phyloP scores from a whole-genome alignment of 2,113 vertebrate species.

The Fulmarus glacialis region DNA sequence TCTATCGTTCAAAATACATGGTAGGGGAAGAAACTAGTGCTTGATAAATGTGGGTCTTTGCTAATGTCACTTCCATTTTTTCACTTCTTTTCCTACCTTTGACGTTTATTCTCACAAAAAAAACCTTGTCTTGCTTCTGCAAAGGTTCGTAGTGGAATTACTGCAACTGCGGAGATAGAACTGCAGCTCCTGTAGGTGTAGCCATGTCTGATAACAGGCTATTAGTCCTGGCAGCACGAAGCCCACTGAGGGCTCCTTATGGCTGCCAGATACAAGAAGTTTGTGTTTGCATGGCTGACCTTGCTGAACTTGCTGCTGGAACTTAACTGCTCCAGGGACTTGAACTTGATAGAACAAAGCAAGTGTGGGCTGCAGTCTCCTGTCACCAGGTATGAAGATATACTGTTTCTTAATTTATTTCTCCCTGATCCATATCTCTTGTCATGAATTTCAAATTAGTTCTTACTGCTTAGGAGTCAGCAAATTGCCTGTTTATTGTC shows the following conservation, averaged over 20 bases:
- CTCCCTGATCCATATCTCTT: background rate
- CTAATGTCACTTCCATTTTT: background rate
- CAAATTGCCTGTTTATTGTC: conserved; percentile 1
- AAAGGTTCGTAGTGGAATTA: background rate
- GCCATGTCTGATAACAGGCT: background rate
- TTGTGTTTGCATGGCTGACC: background rate
- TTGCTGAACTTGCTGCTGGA: conserved; percentile 8
- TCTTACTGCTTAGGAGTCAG: background rate
- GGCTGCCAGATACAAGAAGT: background rate
- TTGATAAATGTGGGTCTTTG: background rate
- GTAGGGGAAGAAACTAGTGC: background rate
- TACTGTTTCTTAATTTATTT: conserved; percentile 19
- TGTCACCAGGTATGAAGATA: background rate
- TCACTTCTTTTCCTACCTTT: background rate
- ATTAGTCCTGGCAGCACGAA: background rate
- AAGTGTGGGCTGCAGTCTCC: background rate
- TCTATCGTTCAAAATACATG: background rate
- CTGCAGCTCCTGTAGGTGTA: background rate
- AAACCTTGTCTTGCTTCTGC: background rate
- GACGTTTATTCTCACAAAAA: background rate
- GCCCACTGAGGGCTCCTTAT: background rate
- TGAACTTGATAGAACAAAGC: background rate
- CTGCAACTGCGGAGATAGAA: background rate
- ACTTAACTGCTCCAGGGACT: background rate
- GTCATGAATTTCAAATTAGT: conserved; percentile 22